These are phyloP conservation scores for Apostichopus parvimensis DNA, from an alignment of 35 echinoderm and acorn worm species.

Conservation along the genomic window DNA sequence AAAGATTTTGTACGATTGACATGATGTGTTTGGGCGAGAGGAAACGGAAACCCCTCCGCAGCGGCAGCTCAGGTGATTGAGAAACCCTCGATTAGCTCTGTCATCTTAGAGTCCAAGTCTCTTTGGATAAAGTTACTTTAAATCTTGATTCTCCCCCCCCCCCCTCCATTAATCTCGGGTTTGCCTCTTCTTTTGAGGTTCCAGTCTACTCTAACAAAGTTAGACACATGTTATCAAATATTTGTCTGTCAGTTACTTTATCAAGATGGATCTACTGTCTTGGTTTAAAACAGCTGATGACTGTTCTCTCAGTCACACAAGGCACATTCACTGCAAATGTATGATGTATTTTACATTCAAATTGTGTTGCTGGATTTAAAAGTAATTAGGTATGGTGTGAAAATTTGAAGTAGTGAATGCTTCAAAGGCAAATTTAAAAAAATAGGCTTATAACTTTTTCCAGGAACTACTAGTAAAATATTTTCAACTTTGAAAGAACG, in stretches of 20 bases:
- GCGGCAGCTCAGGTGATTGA: neutral
- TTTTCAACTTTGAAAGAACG: no score
- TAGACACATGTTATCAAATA: slow-evolving; percentile 53
- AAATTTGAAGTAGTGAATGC: no score
- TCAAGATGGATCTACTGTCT: slow-evolving; percentile 32
- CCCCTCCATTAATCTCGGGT: slow-evolving; percentile 5
- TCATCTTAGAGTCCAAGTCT: neutral
- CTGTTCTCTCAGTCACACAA: neutral
- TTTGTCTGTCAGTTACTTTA: slow-evolving; percentile 9
- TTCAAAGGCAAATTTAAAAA: no score
- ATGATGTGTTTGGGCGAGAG: slow-evolving; percentile 32
- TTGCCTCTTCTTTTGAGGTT: slow-evolving; percentile 13
- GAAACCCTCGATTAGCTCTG: slow-evolving; percentile 39
- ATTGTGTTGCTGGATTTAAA: no score
- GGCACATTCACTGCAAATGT: no score
- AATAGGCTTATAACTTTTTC: no score
- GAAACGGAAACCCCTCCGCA: slow-evolving; percentile 26
- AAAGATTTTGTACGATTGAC: slow-evolving; percentile 43
- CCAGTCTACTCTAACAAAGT: slow-evolving; percentile 35
- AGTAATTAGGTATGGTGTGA: no score
- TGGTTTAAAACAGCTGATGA: slow-evolving; percentile 13
- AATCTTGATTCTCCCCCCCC: neutral
- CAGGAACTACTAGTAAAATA: no score
- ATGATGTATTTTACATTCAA: no score
- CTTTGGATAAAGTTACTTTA: slow-evolving; percentile 4